Base-by-base conservation (phyloP, 2,797 vertebrate species). In the Coregonus ussuriensis region DNA sequence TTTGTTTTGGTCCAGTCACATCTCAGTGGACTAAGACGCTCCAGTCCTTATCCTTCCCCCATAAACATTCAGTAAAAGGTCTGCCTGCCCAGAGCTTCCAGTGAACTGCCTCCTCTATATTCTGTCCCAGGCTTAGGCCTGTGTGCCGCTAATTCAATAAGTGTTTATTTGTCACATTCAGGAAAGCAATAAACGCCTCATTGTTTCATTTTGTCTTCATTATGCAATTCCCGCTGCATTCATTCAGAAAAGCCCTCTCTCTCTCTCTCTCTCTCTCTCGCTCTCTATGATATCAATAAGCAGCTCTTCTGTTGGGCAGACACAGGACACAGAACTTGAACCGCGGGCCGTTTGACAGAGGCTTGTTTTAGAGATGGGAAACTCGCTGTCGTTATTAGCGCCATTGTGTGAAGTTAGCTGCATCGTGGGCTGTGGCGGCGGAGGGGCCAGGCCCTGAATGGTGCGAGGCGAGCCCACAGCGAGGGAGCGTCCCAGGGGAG, bases 131-230 rank as follows among this genome's bases (percentile, higher is more conserved):
- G 21, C 21, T 37, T 37, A 37, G 31, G 72, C n/a, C n/a, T 37
- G 72, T 9, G 31, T 6, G 15, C 31, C 33, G 29, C 56, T 62
- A 5, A n/a, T 56, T 74, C 72, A 6, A 29, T 21, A 16, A 74
- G 54, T 59, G 52, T 70, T 65, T 69, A 51, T 73, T 66, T 65
- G 74, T 81, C 84, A 41, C 79, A n/a, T 41, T 29, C 18, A 74
- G 77, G 72, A 4, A 65, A 74, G 82, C 78, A 76, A 76, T 87
- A 84, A 86, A 85, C 84, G 77, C 70, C 69, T 74, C 85, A 52
- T 89, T 90, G 87, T 89, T 67, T 72, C 84, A 52, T 89, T 89
- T 85, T 88, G 81, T 51, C 79, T 85, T 84, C 84, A 89, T 90
- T 82, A 88, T 59, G 56, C 21, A 81, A 86, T 21, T 21, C 47